Conservation (phyloP, 2,113 vertebrate species). For the Haemorhous mexicanus region DNA sequence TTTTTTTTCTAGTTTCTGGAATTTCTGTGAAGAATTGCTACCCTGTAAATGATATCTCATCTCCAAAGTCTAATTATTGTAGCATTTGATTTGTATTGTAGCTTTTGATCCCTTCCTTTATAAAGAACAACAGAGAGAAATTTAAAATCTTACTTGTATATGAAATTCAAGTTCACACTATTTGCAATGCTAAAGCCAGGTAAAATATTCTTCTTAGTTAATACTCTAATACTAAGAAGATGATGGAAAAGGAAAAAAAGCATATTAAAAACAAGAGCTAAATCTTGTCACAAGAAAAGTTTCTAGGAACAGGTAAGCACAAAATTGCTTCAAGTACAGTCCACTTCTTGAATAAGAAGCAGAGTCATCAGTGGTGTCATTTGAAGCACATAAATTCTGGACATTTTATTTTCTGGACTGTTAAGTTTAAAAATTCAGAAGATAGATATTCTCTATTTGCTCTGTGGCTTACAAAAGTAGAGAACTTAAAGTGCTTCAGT, state of each 20-base stretch:
- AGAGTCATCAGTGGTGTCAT: background rate
- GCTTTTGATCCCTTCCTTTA: background rate
- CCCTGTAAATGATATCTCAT: background rate
- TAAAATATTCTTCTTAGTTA: background rate
- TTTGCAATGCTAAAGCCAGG: background rate
- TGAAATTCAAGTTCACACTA: background rate
- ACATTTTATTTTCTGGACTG: background rate
- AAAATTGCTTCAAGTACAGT: background rate
- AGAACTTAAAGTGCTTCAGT: background rate
- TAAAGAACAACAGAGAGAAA: background rate
- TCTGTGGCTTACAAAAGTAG: background rate
- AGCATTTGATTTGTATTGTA: background rate
- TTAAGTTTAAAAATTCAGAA: background rate
- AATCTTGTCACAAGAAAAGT: background rate
- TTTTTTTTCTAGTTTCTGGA: background rate
- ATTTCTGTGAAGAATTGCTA: background rate
- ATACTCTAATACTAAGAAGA: background rate
- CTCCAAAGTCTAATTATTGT: background rate
- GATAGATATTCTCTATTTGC: background rate
- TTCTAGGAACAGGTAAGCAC: background rate
- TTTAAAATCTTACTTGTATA: background rate
- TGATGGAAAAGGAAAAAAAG: fast-evolving
- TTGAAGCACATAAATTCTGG: background rate
- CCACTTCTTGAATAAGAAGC: background rate
- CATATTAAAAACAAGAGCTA: background rate